Evolutionary conservation across 2,888 invertebrate genomes (phyloP).

Genomic region (Cantharis rufa): DNA sequence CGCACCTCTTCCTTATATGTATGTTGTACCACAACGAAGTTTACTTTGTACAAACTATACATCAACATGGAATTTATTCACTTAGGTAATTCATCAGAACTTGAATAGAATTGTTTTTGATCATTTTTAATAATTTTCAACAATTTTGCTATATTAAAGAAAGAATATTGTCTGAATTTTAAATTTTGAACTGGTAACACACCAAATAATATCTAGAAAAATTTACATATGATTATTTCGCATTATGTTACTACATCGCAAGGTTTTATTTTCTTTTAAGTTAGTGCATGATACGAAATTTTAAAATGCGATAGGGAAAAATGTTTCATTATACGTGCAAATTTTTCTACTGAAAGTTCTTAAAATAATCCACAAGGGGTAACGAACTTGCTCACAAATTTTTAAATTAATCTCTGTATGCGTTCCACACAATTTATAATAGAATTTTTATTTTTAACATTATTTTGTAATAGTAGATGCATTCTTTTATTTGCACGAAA

Average conservation of each 20-base stretch:
- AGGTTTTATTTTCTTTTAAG: not conserved
- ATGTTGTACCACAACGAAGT: not conserved
- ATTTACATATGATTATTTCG: not conserved
- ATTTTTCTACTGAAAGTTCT: conserved; percentile 4
- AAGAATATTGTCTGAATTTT: not conserved
- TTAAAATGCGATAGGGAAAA: conserved; percentile 14
- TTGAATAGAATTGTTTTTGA: not conserved
- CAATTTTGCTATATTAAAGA: not conserved
- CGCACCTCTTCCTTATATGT: not conserved
- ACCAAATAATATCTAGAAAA: not conserved
- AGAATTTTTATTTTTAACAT: not conserved
- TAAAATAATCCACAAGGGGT: conserved; percentile 12
- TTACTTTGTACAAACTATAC: not conserved
- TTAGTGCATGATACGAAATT: conserved; percentile 5
- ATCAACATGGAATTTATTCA: not conserved
- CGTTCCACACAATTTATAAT: not conserved
- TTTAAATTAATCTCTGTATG: conserved; percentile 2
- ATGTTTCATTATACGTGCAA: conserved; percentile 6
- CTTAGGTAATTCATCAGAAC: not conserved
- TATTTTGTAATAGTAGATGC: not conserved
- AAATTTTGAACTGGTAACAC: not conserved
- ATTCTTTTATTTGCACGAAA: not conserved
- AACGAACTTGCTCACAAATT: conserved; percentile 2
- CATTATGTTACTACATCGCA: not conserved
- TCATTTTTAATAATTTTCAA: not conserved